phyloP scores from a whole-genome alignment of 2,888 invertebrate species.

The Gnatocerus cornutus region DNA sequence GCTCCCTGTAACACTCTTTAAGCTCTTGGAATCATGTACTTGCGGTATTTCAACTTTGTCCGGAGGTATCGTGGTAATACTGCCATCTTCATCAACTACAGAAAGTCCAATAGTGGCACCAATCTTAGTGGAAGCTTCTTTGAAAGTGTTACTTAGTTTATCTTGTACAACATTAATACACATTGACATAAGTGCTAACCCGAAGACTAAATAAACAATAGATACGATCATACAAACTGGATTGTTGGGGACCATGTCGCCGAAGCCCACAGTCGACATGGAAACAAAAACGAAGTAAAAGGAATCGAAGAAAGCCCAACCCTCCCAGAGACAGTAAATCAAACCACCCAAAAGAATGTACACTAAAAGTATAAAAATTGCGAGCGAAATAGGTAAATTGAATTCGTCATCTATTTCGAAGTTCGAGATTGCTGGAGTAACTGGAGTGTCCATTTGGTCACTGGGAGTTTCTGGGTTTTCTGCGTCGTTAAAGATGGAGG shows the following conservation, averaged over 20 bases:
- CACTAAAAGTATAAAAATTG: constrained; percentile 84
- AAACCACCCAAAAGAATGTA: constrained; percentile 93
- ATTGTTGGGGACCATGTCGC: constrained; percentile 88
- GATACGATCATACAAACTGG: constrained; percentile 92
- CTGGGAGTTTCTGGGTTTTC: constrained; percentile 55
- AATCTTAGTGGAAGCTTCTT: constrained; percentile 87
- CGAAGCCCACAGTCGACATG: constrained; percentile 98
- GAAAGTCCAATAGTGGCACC: constrained; percentile 88
- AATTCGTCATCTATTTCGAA: constrained; percentile 94
- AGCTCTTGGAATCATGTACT: constrained; percentile 56
- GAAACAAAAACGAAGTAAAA: constrained; percentile 98
- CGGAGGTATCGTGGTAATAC: constrained; percentile 64
- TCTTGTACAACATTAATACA: constrained; percentile 97
- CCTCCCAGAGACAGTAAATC: constrained; percentile 84
- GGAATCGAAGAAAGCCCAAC: constrained; percentile 93
- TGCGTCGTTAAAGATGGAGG: constrained; percentile 75
- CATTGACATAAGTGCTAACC: constrained; percentile 96
- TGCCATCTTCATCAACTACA: constrained; percentile 80
- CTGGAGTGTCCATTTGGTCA: constrained; percentile 75
- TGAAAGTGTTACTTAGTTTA: constrained; percentile 85
- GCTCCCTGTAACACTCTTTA: constrained; percentile 15
- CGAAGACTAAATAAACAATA: constrained; percentile 94
- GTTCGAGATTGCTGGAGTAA: constrained; percentile 84
- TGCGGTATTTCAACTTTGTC: constrained; percentile 62
- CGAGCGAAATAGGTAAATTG: constrained; percentile 93